Percentiles rank a stretch among this genome's conserved stretches.
phyloP scores from a whole-genome alignment of 2,888 invertebrate genomes.

The Automeris io region DNA sequence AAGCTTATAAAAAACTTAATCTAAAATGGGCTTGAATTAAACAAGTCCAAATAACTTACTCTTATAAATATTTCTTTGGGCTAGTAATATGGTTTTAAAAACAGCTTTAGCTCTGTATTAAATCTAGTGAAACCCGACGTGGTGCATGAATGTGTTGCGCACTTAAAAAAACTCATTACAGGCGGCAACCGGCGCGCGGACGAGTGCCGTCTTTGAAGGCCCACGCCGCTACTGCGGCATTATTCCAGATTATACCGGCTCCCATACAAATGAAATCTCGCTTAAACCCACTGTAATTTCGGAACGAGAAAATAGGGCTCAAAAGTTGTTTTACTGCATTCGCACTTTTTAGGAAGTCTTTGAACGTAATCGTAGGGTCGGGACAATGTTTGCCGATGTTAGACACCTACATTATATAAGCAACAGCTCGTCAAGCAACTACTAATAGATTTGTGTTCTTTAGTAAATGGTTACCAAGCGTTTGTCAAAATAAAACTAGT shows the following conservation, averaged over 20 bases:
- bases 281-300: constrained; percentile 75
- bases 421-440: too few species aligned
- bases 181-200: constrained; percentile 64
- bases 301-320: constrained; percentile 72
- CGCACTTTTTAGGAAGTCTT: constrained; percentile 56
- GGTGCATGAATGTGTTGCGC: constrained; percentile 68
- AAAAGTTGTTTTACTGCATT: constrained; percentile 67
- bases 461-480: too few species aligned
- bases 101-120: constrained; percentile 45
- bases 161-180: constrained; percentile 75
- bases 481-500: too few species aligned
- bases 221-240: constrained; percentile 67
- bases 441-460: too few species aligned
- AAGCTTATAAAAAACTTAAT: constrained; percentile 15
- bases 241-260: constrained; percentile 74
- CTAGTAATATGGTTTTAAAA: constrained; percentile 26
- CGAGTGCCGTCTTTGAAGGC: constrained; percentile 75
- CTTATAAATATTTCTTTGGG: constrained; percentile 8
- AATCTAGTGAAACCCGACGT: constrained; percentile 50
- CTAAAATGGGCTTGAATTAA: constrained; percentile 8
- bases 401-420: too few species aligned
- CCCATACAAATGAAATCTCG: constrained; percentile 76
- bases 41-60: constrained; percentile 1
- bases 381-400: background rate
- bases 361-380: constrained; percentile 28